A percentile compares a stretch with the other conserved stretches of the same genome.
Evolutionary conservation across 2,888 invertebrate genomes (phyloP).

Genomic region (Julus scandinavius): DNA sequence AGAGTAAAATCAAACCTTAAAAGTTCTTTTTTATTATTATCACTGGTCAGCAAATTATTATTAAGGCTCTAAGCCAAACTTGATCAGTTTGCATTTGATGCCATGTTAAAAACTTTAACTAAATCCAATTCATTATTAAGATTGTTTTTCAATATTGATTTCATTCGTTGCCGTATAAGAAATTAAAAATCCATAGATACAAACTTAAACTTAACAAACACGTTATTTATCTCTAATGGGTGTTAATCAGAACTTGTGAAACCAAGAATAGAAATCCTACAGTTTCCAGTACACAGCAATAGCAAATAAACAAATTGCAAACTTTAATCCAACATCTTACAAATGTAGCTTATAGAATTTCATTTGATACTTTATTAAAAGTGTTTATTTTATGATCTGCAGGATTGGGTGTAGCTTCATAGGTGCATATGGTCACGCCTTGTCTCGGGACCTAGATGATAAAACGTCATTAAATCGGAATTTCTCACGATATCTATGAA

Average conservation of each 20-base stretch:
- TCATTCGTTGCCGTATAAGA: no score
- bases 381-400: constrained; percentile 78
- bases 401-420: constrained; percentile 86
- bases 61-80: no score
- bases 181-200: no score
- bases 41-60: no score
- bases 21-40: no score
- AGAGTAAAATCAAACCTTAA: no score
- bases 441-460: constrained; percentile 69
- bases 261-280: not conserved
- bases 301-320: not conserved
- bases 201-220: no score
- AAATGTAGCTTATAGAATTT: constrained; percentile 22
- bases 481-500: not conserved
- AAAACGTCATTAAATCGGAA: not conserved
- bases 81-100: no score
- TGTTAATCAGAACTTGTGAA: not conserved
- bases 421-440: constrained; percentile 90
- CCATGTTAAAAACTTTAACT: no score
- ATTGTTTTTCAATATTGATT: no score
- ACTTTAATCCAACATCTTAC: not conserved
- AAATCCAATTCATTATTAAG: no score
- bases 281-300: not conserved
- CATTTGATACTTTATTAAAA: constrained; percentile 33
- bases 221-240: not conserved